These are phyloP conservation scores for Neosilurus hyrtlii DNA, from an alignment of 2,797 vertebrate genomes.

Conservation along the genomic window DNA sequence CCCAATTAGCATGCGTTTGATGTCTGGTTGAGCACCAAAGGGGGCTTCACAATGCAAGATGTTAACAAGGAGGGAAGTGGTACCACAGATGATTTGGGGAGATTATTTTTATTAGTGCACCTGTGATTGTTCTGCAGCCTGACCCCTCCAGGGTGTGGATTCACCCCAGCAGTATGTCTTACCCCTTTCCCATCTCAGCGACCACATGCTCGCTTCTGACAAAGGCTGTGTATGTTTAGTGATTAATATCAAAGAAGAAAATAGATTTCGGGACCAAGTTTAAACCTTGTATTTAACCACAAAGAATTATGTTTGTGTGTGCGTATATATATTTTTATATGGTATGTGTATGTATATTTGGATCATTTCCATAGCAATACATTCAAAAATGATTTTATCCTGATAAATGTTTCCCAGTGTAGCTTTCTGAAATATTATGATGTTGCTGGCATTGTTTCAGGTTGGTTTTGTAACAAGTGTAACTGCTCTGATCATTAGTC, in stretches of 20 bases:
- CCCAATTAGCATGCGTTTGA: constrained; percentile 77
- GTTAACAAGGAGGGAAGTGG: constrained; percentile 73
- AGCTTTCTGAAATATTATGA: not conserved
- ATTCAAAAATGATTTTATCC: not conserved
- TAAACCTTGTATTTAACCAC: not conserved
- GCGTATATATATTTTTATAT: not conserved
- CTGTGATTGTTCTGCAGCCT: constrained; percentile 66
- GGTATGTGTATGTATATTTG: not conserved
- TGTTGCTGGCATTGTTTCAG: too few relatives aligned
- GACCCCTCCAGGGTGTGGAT: constrained; percentile 62
- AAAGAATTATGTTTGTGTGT: not conserved
- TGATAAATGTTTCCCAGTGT: not conserved
- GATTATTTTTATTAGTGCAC: constrained; percentile 71
- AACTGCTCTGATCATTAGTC: not conserved
- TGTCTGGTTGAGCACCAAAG: constrained; percentile 63
- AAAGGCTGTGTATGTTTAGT: constrained; percentile 40
- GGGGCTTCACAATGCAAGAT: constrained; percentile 60
- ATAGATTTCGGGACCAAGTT: constrained; percentile 5
- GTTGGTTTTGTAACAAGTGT: not conserved
- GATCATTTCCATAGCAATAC: not conserved
- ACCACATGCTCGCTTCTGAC: constrained; percentile 21
- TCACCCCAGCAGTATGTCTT: constrained; percentile 60
- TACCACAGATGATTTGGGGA: constrained; percentile 68
- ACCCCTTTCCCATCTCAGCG: constrained; percentile 49
- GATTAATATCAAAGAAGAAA: constrained; percentile 49